These are phyloP conservation scores for Neoniphon sammara DNA, from an alignment of 2,797 vertebrate genomes.

Conservation along the genomic window DNA sequence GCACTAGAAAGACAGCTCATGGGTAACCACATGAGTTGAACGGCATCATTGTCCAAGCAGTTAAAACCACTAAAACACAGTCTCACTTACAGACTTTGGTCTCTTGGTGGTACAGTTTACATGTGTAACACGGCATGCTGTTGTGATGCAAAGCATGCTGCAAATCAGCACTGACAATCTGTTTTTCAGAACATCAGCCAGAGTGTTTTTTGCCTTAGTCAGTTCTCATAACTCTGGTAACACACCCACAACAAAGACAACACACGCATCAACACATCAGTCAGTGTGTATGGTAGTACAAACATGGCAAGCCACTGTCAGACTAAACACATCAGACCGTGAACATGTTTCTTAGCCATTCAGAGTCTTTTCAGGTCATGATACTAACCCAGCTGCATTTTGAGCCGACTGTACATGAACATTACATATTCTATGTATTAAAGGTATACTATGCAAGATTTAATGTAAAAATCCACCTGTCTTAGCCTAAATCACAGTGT, in stretches of 20 bases:
- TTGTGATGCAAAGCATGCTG: not conserved
- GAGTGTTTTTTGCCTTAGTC: conserved; percentile 50
- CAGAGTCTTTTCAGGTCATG: not conserved
- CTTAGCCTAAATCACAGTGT: too few species aligned
- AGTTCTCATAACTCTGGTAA: conserved; percentile 28
- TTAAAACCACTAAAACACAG: too few species aligned
- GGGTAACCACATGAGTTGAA: too few species aligned
- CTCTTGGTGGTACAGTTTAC: conserved; percentile 2
- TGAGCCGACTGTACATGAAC: too few species aligned
- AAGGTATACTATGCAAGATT: too few species aligned
- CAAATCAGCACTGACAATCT: conserved; percentile 15
- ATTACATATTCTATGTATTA: too few species aligned
- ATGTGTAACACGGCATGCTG: not conserved
- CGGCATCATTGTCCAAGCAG: too few species aligned
- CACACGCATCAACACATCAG: conserved; percentile 31
- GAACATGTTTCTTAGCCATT: conserved; percentile 19
- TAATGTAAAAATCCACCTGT: too few species aligned
- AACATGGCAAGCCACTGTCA: conserved; percentile 41
- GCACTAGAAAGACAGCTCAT: too few species aligned
- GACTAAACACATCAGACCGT: conserved; percentile 51
- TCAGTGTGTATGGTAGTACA: conserved; percentile 35
- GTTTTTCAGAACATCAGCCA: conserved; percentile 41
- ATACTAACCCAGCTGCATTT: too few species aligned
- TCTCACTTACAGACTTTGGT: too few species aligned
- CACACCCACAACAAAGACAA: conserved; percentile 50